phyloP scores from a whole-genome alignment of 2,797 vertebrate genomes.

The Cynopterus sphinx region DNA sequence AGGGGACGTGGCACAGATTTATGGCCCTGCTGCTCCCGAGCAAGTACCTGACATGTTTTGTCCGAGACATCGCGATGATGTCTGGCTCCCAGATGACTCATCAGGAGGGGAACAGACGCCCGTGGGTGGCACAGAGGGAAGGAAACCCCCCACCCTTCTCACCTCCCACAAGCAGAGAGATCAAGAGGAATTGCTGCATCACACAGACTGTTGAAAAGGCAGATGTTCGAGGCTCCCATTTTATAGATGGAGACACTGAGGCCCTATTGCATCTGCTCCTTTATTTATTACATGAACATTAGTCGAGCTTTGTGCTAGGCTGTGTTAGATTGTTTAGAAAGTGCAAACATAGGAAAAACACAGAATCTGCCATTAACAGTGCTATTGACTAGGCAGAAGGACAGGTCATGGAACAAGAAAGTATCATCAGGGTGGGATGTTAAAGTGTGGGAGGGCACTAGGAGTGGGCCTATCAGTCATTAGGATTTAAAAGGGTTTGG shows the following conservation, averaged over 20 bases:
- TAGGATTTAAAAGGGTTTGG: neutral
- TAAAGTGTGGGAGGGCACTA: neutral
- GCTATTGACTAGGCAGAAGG: neutral
- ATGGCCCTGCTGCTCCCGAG: slow-evolving; percentile 43
- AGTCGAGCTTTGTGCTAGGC: neutral
- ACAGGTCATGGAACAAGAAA: neutral
- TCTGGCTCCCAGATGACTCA: slow-evolving; percentile 76
- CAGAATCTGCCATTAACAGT: neutral
- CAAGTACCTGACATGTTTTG: slow-evolving; percentile 61
- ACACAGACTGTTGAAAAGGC: neutral
- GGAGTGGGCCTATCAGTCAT: neutral
- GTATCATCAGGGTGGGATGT: neutral
- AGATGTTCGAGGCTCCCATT: neutral
- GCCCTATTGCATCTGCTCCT: neutral
- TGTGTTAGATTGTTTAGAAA: neutral
- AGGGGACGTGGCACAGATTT: slow-evolving; percentile 62
- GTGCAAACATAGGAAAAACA: neutral
- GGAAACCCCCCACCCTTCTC: slow-evolving; percentile 3
- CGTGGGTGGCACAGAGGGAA: slow-evolving; percentile 12
- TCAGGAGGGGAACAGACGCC: slow-evolving; percentile 40
- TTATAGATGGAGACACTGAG: neutral
- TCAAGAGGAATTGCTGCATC: neutral
- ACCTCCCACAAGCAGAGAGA: neutral
- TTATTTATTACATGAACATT: neutral
- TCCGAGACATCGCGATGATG: neutral